phyloP scores from a whole-genome alignment of 2,113 vertebrate species.

The Tichodroma muraria region DNA sequence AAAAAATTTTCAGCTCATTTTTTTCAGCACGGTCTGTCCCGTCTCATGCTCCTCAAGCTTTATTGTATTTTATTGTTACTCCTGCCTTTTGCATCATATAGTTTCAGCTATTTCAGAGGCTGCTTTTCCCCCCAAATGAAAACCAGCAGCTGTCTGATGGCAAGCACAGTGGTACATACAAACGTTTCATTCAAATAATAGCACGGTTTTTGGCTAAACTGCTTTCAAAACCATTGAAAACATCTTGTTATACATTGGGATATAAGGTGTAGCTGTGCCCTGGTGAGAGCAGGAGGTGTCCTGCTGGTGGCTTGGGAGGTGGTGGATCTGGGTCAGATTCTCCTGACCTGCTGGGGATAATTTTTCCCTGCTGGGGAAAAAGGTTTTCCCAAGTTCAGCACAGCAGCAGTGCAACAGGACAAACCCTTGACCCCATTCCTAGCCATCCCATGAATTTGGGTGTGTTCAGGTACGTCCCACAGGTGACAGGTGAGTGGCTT shows the following conservation, averaged over 20 bases:
- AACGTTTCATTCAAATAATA: background rate
- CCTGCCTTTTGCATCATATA: background rate
- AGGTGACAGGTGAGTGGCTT: slow-evolving; percentile 49
- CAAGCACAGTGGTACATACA: background rate
- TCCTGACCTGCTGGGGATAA: background rate
- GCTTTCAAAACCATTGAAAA: background rate
- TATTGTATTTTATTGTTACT: background rate
- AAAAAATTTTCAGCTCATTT: background rate
- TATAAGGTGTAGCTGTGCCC: too few species aligned
- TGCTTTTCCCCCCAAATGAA: background rate
- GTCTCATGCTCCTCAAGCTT: background rate
- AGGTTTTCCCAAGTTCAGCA: background rate
- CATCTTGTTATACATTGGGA: accelerated
- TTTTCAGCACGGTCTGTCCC: accelerated
- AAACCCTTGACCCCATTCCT: background rate
- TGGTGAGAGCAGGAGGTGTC: background rate
- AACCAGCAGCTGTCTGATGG: background rate
- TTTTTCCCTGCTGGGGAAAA: background rate
- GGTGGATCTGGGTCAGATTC: too few species aligned
- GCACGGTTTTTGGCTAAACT: background rate
- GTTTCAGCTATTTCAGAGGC: background rate
- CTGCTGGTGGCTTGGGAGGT: background rate
- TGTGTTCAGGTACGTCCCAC: slow-evolving; percentile 4
- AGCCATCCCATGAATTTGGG: background rate
- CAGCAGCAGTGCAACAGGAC: too few species aligned